Conservation (phyloP, 2,888 invertebrate species). For the Lochmaea crataegi region DNA sequence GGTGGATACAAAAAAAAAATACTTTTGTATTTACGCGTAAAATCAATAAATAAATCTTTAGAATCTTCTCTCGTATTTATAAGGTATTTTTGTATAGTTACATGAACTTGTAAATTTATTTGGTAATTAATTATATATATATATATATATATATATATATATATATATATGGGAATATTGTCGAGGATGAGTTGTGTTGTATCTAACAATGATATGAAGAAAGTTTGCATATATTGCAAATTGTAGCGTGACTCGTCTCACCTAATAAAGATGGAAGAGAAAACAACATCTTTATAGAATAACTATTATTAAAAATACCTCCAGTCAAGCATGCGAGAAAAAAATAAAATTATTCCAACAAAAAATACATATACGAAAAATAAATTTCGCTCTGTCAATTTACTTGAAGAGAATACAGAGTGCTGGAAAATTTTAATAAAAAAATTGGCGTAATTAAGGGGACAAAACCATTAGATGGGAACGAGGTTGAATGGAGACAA, state of each 20-base stretch:
- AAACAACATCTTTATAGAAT: not conserved
- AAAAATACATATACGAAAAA: too few species aligned
- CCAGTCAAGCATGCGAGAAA: not conserved
- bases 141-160: too few species aligned
- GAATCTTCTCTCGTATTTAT: not conserved
- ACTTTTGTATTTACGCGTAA: not conserved
- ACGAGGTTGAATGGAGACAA: too few species aligned
- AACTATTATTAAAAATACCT: not conserved
- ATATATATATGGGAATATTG: not conserved
- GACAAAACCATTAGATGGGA: too few species aligned
- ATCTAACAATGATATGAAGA: conserved; percentile 10
- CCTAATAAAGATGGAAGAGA: not conserved
- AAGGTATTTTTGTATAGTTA: not conserved
- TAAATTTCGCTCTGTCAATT: too few species aligned
- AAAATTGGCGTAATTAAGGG: too few species aligned
- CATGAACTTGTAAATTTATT: conserved; percentile 7
- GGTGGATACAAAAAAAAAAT: not conserved
- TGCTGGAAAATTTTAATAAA: too few species aligned
- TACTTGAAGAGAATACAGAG: too few species aligned
- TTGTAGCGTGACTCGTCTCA: not conserved
- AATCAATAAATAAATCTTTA: too few species aligned
- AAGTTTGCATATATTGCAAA: conserved; percentile 1
- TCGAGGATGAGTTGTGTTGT: conserved; percentile 12
- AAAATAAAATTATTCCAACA: too few species aligned
- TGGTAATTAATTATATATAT: too few species aligned